Evolutionary conservation across 2,113 vertebrate genomes (phyloP).

Genomic region (Crypturellus undulatus): DNA sequence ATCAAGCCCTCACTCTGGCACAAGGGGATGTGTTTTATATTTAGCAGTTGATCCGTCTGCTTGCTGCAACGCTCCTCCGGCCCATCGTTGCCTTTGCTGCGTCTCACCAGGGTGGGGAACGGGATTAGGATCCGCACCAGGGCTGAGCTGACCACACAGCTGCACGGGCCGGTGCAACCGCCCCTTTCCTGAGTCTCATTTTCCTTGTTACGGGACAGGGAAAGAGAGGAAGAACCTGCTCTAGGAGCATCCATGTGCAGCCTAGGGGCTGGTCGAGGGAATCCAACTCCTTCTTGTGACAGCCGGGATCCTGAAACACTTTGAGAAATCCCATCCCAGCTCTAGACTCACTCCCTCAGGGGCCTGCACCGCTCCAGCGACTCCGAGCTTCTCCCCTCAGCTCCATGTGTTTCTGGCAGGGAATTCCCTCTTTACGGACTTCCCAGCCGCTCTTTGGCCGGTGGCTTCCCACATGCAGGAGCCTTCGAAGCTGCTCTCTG

Average conservation of each 20-base stretch:
- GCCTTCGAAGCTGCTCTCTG: background rate
- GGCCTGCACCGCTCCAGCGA: background rate
- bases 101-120: background rate
- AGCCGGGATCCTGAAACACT: background rate
- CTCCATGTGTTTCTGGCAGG: background rate
- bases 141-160: background rate
- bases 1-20: background rate
- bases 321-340: background rate
- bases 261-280: background rate
- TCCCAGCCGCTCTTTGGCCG: background rate
- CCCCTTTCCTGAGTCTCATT: background rate
- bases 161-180: background rate
- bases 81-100: background rate
- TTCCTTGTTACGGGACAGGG: background rate
- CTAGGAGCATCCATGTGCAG: background rate
- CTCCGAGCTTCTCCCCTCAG: background rate
- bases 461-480: background rate
- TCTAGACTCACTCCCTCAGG: background rate
- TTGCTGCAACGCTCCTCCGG: background rate
- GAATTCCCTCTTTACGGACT: background rate
- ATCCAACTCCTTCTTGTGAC: background rate
- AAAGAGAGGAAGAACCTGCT: background rate
- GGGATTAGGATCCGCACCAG: conserved; percentile 2
- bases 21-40: background rate
- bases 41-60: background rate